Base-by-base conservation (phyloP, 23 tunicate genomes). In the Oikopleura dioica region DNA sequence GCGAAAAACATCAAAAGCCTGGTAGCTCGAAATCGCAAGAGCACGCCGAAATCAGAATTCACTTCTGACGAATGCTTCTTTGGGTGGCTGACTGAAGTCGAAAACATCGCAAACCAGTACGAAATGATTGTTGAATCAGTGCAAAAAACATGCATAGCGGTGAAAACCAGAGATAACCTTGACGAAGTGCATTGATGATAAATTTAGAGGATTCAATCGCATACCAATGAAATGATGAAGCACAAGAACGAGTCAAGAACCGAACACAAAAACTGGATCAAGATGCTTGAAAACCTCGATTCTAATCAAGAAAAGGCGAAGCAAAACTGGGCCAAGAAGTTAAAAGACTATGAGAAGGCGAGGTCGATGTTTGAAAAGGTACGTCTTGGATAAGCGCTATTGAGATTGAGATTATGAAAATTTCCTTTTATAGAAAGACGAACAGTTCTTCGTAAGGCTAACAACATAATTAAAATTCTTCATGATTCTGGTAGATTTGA, bases 1-100 rank as follows among this genome's bases (percentile, higher is more conserved):
- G 16, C 72, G 72, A 63, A 63, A 63, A 24, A 63, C 2, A 23
- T 63, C 30, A 63, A 63, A 63, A 24, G 72, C 4, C 72, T 63
- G 33, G 72, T 63, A 23, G 26, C 29, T 4, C 16, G 72, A 28
- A 12, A 63, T 28, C 72, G 26, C 16, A 63, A 9, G 9, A 16
- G 16, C 16, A 44, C n/a, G n/a, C n/a, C n/a, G n/a, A n/a, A n/a
- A n/a, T n/a, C n/a, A n/a, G n/a, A n/a, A n/a, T n/a, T n/a, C n/a
- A n/a, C n/a, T n/a, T n/a, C n/a, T n/a, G n/a, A n/a, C n/a, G n/a
- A n/a, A n/a, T 44, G 9, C 21, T 63, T 63, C 30, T 12, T 23
- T 63, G 72, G 33, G 2, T 63, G 16, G 72, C 30, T 63, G 29
- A 12, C 72, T 2, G 32, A 63, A 63, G 26, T 31, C 72, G 5